A percentile compares a stretch with the other conserved stretches of the same genome.
Evolutionary conservation across 1,140 invertebrate species (phyloP).

Genomic region (Paramacrobiotus metropolitanus): DNA sequence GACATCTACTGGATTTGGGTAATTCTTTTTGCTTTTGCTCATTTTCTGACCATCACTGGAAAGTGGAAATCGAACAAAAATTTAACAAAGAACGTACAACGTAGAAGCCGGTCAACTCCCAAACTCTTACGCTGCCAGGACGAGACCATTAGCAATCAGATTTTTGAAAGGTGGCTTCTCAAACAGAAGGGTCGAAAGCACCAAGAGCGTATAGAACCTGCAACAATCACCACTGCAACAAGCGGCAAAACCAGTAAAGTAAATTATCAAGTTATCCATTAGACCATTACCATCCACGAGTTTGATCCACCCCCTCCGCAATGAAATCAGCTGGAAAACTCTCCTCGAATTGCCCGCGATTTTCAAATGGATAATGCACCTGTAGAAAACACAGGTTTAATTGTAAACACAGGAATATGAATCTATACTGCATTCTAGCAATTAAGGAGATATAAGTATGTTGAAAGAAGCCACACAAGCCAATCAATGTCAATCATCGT

Average conservation of each 20-base stretch:
- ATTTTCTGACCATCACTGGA: constrained; percentile 85
- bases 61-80: too few species aligned
- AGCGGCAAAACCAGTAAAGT: neutral
- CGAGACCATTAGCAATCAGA: constrained; percentile 78
- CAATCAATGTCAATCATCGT: too few species aligned
- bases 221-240: constrained; percentile 8
- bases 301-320: constrained; percentile 97
- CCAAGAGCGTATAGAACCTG: constrained; percentile 83
- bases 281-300: constrained; percentile 80
- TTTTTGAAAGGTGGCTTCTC: constrained; percentile 93
- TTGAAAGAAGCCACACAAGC: too few species aligned
- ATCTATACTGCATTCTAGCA: too few species aligned
- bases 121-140: constrained; percentile 42
- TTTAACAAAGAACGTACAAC: neutral
- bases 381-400: too few species aligned
- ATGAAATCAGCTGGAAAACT: constrained; percentile 98
- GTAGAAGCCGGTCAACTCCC: neutral
- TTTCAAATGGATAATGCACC: constrained; percentile 92
- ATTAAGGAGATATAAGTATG: too few species aligned
- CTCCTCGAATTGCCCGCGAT: constrained; percentile 66
- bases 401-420: too few species aligned
- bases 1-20: constrained; percentile 79
- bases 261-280: constrained; percentile 2
- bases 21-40: constrained; percentile 98
- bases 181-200: constrained; percentile 86